Percentiles rank a stretch among this genome's conserved stretches.
These are phyloP conservation scores for Sisor rabdophorus DNA, from an alignment of 2,113 vertebrate species.

Conservation along the genomic window DNA sequence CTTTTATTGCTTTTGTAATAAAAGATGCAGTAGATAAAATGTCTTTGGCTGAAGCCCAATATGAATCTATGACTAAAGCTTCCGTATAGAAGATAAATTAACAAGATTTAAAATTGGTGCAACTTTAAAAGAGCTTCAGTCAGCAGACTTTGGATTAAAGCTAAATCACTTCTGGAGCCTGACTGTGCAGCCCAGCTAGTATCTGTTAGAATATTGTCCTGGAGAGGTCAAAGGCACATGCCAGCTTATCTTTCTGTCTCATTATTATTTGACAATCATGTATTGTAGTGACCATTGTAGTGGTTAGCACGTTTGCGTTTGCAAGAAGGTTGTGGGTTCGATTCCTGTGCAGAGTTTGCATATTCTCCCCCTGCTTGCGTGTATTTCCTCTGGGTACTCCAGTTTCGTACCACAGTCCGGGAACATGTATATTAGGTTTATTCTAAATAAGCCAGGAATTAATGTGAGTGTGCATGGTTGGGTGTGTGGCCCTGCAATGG, in stretches of 20 bases:
- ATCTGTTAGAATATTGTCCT: constrained; percentile 24
- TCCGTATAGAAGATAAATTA: neutral
- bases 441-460: no score
- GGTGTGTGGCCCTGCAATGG: no score
- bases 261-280: neutral
- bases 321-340: no score
- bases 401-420: no score
- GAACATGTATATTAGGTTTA: neutral
- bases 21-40: neutral
- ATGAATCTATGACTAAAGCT: no score
- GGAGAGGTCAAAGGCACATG: constrained; percentile 29
- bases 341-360: no score
- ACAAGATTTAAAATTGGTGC: neutral
- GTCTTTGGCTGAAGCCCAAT: neutral
- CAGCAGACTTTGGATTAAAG: constrained; percentile 37
- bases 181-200: constrained; percentile 13
- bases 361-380: no score
- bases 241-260: neutral
- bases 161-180: constrained; percentile 34
- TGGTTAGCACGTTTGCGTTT: no score
- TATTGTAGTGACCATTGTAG: no score
- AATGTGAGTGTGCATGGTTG: no score
- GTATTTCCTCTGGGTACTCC: no score
- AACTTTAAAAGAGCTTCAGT: constrained; percentile 38
- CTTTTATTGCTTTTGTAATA: neutral